Base-by-base conservation (phyloP, 2,888 invertebrate genomes). In the Leptinotarsa haldemani region DNA sequence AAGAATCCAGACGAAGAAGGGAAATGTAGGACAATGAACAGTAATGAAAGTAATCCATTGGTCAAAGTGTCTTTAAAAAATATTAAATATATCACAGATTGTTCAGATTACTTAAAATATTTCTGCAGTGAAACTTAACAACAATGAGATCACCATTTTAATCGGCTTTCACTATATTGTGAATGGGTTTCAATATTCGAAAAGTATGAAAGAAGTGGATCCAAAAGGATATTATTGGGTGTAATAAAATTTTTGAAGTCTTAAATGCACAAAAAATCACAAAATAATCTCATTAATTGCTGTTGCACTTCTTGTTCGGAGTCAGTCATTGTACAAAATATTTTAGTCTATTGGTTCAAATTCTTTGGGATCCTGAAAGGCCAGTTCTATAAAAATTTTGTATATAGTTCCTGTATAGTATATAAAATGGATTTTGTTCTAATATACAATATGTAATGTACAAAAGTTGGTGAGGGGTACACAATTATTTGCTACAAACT, bases 311-410 rank as follows among this genome's bases (percentile, higher is more conserved):
- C 67, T 65, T 70, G 64, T 66, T 69, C 65, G 73, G 67, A 74
- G 66, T 76, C 76, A 76, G 74, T 73, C 73, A 66, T 65, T 69
- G 64, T 69, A 66, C 58, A 50, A 67, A 68, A 64, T 74, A 74
- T 74, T 72, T 70, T 71, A 73, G 73, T 75, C 75, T 65, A 73
- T 75, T 74, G 71, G 76, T 71, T 75, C 64, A 69, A 73, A 76
- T 76, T 77, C 78, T 78, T 78, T 78, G 78, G 78, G 69, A 76
- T 78, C 67, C 74, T 72, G 76, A 78, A 78, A 76, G 73, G 77
- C 76, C 74, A 75, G 72, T 65, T 70, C 70, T 76, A 76, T 78
- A 73, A 76, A 78, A 78, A 70, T 74, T 73, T 73, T 75, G 71
- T 77, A 77, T 77, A 75, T 74, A 78, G 53, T 71, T 70, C 61